These are phyloP conservation scores for Dolichoris vasculosae DNA, from an alignment of 1,140 invertebrate species.

Conservation along the genomic window DNA sequence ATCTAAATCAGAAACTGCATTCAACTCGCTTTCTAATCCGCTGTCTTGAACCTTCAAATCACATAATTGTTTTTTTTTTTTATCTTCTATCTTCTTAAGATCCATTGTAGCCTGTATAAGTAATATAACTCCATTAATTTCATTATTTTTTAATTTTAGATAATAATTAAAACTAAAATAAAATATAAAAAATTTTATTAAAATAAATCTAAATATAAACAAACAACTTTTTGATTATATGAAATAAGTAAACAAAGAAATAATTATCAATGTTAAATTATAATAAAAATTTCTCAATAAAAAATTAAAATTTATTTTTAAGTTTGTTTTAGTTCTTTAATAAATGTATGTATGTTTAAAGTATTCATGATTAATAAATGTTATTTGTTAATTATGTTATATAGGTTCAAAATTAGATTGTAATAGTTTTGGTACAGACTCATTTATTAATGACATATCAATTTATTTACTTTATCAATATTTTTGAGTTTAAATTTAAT, in stretches of 20 bases:
- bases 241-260: too few relatives aligned
- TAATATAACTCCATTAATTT: neutral
- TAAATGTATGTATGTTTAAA: neutral
- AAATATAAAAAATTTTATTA: too few relatives aligned
- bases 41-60: neutral
- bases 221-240: too few relatives aligned
- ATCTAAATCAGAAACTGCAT: neutral
- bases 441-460: neutral
- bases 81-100: neutral
- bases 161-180: too few relatives aligned
- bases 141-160: neutral
- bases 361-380: neutral
- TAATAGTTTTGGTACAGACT: neutral
- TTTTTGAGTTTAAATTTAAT: neutral
- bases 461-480: neutral
- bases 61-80: neutral
- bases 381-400: neutral
- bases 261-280: too few relatives aligned
- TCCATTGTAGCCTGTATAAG: neutral
- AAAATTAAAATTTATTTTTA: too few relatives aligned
- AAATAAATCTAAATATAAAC: too few relatives aligned
- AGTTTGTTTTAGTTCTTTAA: neutral
- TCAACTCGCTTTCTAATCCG: neutral
- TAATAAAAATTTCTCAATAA: too few relatives aligned
- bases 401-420: neutral